Evolutionary conservation across 1,140 invertebrate species (phyloP), one percentile per base, ranked within the genome.

Genomic region (Cyrtorhinus lividipennis): DNA sequence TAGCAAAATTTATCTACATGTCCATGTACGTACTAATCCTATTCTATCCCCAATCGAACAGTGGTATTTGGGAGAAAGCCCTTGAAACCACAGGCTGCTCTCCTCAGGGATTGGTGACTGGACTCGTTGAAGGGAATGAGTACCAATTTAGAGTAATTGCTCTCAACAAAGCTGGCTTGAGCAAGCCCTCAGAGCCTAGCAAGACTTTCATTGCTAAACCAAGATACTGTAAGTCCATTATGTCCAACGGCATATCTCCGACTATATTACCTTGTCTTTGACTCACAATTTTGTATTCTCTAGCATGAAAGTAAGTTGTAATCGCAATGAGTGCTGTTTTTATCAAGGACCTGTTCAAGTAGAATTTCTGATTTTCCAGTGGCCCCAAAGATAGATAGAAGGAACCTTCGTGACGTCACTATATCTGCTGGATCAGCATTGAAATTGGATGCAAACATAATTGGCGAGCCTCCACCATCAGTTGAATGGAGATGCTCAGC

Each of bases 101-200:
- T 15, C 86, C 87, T 0, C 80, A 83, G 66, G 90, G 82, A 38
- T 81, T 82, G 46, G 83, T 95, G 1, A 86, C 84, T 66, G 92
- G 92, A 62, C 75, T 99, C 2, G 88, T 94, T 67, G 94, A 98
- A 79, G 95, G 95, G 53, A 92, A 95, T 72, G 92, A 97, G 73
- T 99, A 99, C 73, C 92, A 98, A 73, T 98, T 98, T 83, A 83
- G 95, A n/a, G 88, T 98, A 1, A 89, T 91, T 68, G 95, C 95
- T 27, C 79, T 95, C 24, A 98, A 98, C 73, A 95, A 95, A 74
- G 92, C 91, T 62, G 94, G 94, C 1, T 84, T 86, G 71, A 92
- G 91, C 56, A 87, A 91, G 69, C 90, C 93, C 0, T 85, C 87
- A 1, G 87, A 93, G 45, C 77, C 88, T 12, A 89, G 90, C 74